Base-by-base conservation (phyloP, 2,888 invertebrate genomes). In the Blomia tropicalis region DNA sequence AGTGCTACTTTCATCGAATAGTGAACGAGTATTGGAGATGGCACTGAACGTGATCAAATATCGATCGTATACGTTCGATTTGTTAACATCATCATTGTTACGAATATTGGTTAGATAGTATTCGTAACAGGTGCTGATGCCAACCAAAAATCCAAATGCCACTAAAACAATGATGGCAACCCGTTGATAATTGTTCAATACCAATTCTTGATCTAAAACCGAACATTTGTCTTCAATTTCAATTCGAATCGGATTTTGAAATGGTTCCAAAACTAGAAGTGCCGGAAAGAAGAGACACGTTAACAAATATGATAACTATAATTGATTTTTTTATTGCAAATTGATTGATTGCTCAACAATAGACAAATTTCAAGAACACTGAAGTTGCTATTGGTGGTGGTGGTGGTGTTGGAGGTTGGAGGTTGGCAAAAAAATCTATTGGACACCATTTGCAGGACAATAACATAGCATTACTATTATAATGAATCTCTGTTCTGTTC, bases 1-100 rank as follows among this genome's bases (percentile, higher is more conserved):
- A 41, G 14, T n/a, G 36, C 36, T n/a, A 14, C 56, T 56, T 3
- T 58, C 43, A 17, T 17, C n/a, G 36, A 62, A 56, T 22, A 62
- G 32, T n/a, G 25, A 22, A 4, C 43, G 31, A 11, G 62, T 62
- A 30, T 62, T 62, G 14, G 62, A 62, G 27, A 62, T 41, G n/a
- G 56, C 56, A 4, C 56, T 58, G 36, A 62, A 62, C 29, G 58
- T 58, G 25, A 62, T 19, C 43, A 62, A n/a, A 36, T 56, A 56
- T 19, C 25, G 11, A 25, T 56, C 29, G 30, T 56, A 56, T n/a
- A 27, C n/a, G 22, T 25, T 47, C 23, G 59, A 59, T 43, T 60
- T 60, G 4, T 60, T 60, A 1, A 53, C 29, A 14, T 23, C 43
- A 44, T 56, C 36, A 14, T 23, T 43, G 11, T 44, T 19, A 11